Evolutionary conservation across 2,888 invertebrate genomes (phyloP).

Genomic region (Cryptophagus acutangulus): DNA sequence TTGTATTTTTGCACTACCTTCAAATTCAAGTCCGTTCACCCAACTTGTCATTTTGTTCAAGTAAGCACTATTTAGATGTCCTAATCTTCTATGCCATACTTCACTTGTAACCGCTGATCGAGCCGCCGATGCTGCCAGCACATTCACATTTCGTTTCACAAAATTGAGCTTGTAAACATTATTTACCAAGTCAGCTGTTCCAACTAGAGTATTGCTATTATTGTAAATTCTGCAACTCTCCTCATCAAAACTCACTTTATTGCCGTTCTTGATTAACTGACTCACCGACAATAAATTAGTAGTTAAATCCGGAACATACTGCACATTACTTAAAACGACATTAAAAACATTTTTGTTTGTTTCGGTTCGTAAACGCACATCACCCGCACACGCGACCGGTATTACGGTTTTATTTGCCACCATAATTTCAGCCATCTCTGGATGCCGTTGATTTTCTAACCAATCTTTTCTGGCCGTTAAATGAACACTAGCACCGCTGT

Average conservation of each 20-base stretch:
- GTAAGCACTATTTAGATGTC: slow-evolving; percentile 5
- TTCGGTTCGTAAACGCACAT: slow-evolving; percentile 22
- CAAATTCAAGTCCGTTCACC: slow-evolving; percentile 6
- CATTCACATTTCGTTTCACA: too few species aligned
- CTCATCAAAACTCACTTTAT: slow-evolving; percentile 22
- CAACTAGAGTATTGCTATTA: slow-evolving; percentile 17
- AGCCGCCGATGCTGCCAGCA: too few species aligned
- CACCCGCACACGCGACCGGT: slow-evolving; percentile 22
- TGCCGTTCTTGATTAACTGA: slow-evolving; percentile 27
- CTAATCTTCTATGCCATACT: slow-evolving; percentile 10
- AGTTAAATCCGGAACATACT: slow-evolving; percentile 25
- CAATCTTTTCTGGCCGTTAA: slow-evolving; percentile 25
- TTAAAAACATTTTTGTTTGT: slow-evolving; percentile 13
- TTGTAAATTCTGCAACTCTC: slow-evolving; percentile 20
- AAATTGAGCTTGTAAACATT: slow-evolving; percentile 22
- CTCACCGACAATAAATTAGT: slow-evolving; percentile 30
- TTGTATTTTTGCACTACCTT: not conserved
- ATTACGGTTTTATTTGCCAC: slow-evolving; percentile 24
- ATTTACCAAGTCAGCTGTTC: slow-evolving; percentile 22
- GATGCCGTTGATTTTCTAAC: slow-evolving; percentile 20
- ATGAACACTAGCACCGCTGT: slow-evolving; percentile 16
- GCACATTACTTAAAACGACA: slow-evolving; percentile 19
- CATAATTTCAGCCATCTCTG: slow-evolving; percentile 16
- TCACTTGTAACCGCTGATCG: too few species aligned
- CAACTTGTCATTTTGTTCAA: slow-evolving; percentile 7